Evolutionary conservation across 2,113 vertebrate genomes (phyloP).

Genomic region (Amblyopsis rosae): DNA sequence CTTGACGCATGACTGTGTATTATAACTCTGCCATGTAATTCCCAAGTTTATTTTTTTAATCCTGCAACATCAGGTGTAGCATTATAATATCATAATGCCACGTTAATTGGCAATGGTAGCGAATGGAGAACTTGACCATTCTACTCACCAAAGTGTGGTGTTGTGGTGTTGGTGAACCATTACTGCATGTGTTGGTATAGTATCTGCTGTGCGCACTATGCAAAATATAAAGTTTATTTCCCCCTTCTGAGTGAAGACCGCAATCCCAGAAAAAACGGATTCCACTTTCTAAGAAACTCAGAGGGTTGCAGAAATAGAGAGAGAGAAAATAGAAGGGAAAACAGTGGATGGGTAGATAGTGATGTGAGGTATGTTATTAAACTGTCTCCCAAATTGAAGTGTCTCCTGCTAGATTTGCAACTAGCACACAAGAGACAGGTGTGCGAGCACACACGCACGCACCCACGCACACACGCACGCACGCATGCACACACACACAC

Average conservation of each 20-base stretch:
- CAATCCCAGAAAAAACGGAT: not conserved
- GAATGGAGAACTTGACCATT: too few species aligned
- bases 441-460: not conserved
- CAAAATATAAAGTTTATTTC: not conserved
- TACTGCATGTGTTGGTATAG: not conserved
- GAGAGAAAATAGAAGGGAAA: constrained; percentile 4
- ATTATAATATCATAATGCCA: too few species aligned
- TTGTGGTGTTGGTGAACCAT: not conserved
- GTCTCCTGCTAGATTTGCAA: constrained; percentile 51
- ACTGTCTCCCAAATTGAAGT: constrained; percentile 61
- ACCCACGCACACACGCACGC: not conserved
- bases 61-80: too few species aligned
- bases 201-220: not conserved
- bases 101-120: too few species aligned
- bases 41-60: too few species aligned
- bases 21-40: too few species aligned
- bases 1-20: too few species aligned
- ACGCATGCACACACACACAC: constrained; percentile 8
- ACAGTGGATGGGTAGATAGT: not conserved
- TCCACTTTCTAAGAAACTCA: not conserved
- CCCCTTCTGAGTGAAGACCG: not conserved
- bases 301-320: constrained; percentile 22
- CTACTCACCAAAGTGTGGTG: not conserved
- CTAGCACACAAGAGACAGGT: not conserved
- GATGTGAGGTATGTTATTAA: constrained; percentile 54